These are phyloP conservation scores for Ochropacha duplaris DNA, from an alignment of 2,888 invertebrate species.

Conservation along the genomic window DNA sequence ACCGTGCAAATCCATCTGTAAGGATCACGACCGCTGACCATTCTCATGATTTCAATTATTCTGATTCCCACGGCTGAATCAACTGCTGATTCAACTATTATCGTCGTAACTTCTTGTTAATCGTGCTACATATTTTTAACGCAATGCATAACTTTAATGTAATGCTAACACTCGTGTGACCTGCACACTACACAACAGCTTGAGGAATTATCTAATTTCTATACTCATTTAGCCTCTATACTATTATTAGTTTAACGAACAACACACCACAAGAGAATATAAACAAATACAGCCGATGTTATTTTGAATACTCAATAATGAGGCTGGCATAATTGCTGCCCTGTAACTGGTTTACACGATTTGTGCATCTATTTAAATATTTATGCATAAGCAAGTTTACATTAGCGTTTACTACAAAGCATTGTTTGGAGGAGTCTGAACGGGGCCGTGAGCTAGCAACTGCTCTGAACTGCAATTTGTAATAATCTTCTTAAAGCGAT, in stretches of 20 bases:
- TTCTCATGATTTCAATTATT: constrained; percentile 62
- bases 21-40: constrained; percentile 54
- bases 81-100: constrained; percentile 41
- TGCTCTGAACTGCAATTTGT: constrained; percentile 51
- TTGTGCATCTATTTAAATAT: constrained; percentile 6
- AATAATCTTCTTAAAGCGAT: constrained; percentile 61
- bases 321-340: constrained; percentile 6
- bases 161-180: background rate
- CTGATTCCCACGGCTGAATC: constrained; percentile 57
- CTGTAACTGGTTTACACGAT: constrained; percentile 5
- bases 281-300: constrained; percentile 4
- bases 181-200: background rate
- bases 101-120: constrained; percentile 29
- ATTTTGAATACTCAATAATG: constrained; percentile 8
- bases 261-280: background rate
- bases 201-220: background rate
- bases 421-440: constrained; percentile 23
- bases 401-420: constrained; percentile 28
- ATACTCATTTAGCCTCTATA: background rate
- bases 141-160: no score
- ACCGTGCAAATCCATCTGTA: constrained; percentile 39
- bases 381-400: constrained; percentile 20
- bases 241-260: background rate
- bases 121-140: no score
- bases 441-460: constrained; percentile 19